A percentile compares a stretch with the other conserved stretches of the same genome.
Evolutionary conservation across 2,797 vertebrate genomes (phyloP).

Genomic region (Spondyliosoma cantharus): DNA sequence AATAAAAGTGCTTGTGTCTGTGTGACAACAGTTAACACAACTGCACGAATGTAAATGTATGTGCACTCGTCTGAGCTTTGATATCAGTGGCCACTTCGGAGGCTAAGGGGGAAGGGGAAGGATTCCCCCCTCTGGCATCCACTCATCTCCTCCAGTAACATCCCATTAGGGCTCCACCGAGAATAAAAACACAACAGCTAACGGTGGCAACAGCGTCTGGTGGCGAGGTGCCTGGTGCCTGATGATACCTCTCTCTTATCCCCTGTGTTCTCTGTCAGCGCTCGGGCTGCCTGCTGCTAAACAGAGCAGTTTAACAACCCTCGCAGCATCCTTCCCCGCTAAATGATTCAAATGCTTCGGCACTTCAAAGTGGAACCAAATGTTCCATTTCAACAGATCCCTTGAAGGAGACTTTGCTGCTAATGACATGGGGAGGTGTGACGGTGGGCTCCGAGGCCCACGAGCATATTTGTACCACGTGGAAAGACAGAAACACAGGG

Average conservation of each 20-base stretch:
- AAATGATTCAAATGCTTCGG: slow-evolving; percentile 82
- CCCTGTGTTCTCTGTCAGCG: slow-evolving; percentile 62
- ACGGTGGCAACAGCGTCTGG: slow-evolving; percentile 27
- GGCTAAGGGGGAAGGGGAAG: slow-evolving; percentile 1
- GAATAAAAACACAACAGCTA: slow-evolving; percentile 60
- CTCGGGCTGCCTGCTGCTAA: slow-evolving; percentile 74
- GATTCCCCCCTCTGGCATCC: slow-evolving; percentile 11
- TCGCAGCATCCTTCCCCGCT: slow-evolving; percentile 75
- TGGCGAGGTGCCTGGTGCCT: slow-evolving; percentile 42
- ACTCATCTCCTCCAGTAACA: slow-evolving; percentile 40
- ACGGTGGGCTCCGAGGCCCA: slow-evolving; percentile 55
- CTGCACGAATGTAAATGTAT: neutral
- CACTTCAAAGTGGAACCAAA: slow-evolving; percentile 83
- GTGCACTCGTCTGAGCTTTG: neutral
- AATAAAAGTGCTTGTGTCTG: slow-evolving; percentile 6
- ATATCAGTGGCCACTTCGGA: slow-evolving; percentile 7
- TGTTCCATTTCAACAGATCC: slow-evolving; percentile 79
- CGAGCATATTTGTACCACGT: slow-evolving; percentile 27
- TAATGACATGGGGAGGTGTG: slow-evolving; percentile 77
- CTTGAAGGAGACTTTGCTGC: slow-evolving; percentile 70
- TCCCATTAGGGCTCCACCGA: slow-evolving; percentile 42
- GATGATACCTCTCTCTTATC: slow-evolving; percentile 62
- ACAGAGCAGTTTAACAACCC: slow-evolving; percentile 80
- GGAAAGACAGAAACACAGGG: slow-evolving; percentile 4
- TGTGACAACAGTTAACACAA: neutral